Conservation (phyloP, 2,888 invertebrate genomes). For the Dynastes tityus region DNA sequence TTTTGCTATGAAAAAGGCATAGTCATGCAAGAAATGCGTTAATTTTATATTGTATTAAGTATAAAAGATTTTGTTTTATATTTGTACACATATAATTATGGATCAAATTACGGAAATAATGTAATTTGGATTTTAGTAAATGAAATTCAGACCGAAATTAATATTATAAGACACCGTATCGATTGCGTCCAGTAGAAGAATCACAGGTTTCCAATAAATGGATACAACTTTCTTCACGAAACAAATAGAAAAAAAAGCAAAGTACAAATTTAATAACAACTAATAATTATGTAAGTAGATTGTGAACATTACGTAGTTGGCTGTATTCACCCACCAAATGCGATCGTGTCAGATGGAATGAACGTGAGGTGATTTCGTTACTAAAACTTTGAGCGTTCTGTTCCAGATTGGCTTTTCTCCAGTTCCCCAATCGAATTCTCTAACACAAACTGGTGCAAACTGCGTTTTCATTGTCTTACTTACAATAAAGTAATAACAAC, state of each 20-base stretch:
- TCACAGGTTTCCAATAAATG: too few relatives aligned
- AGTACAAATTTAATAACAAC: conserved; percentile 49
- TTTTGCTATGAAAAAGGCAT: too few relatives aligned
- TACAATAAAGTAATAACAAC: conserved; percentile 38
- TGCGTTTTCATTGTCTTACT: conserved; percentile 45
- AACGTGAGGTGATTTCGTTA: conserved; percentile 51
- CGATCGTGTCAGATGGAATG: conserved; percentile 51
- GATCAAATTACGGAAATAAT: too few relatives aligned
- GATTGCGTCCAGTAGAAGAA: too few relatives aligned
- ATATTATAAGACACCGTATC: too few relatives aligned
- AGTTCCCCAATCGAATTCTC: conserved; percentile 9
- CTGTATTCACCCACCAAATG: conserved; percentile 48
- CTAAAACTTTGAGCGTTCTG: conserved; percentile 48
- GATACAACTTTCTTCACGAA: neutral
- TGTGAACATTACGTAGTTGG: conserved; percentile 37
- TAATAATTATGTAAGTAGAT: conserved; percentile 51
- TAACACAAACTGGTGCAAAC: conserved; percentile 35
- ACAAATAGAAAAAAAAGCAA: neutral
- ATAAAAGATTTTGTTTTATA: too few relatives aligned
- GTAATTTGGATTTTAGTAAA: too few relatives aligned
- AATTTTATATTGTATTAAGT: too few relatives aligned
- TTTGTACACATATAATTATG: too few relatives aligned
- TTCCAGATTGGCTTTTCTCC: conserved; percentile 47
- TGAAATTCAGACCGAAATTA: too few relatives aligned
- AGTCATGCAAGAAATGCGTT: too few relatives aligned